Evolutionary conservation across 2,888 invertebrate species (phyloP).

Genomic region (Archips xylosteana): DNA sequence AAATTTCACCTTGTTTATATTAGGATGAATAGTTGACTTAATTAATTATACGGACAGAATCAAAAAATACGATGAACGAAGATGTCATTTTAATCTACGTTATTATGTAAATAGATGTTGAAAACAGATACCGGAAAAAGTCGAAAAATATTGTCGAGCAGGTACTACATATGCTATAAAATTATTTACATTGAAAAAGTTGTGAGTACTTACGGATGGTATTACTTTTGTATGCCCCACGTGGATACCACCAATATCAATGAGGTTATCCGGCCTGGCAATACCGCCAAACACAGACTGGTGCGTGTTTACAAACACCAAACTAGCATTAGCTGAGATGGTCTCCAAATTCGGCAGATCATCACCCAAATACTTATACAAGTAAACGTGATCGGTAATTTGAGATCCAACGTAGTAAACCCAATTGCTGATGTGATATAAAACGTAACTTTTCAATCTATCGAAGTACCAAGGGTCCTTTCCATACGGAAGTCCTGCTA

Average conservation of each 20-base stretch:
- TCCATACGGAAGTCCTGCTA: slow-evolving; percentile 75
- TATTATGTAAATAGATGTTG: not conserved
- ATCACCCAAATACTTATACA: slow-evolving; percentile 81
- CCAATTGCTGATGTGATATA: slow-evolving; percentile 76
- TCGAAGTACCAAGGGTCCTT: slow-evolving; percentile 79
- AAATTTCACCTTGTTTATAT: no score
- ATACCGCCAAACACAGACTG: slow-evolving; percentile 86
- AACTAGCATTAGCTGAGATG: slow-evolving; percentile 84
- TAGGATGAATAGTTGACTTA: not conserved
- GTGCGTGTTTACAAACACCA: slow-evolving; percentile 88
- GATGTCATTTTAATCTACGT: not conserved
- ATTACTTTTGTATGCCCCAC: slow-evolving; percentile 79
- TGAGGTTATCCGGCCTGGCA: slow-evolving; percentile 85
- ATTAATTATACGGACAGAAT: not conserved
- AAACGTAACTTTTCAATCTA: slow-evolving; percentile 70
- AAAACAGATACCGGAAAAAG: no score
- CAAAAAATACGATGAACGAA: not conserved
- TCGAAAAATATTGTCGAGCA: no score
- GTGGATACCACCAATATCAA: slow-evolving; percentile 89
- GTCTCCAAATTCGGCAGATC: slow-evolving; percentile 83
- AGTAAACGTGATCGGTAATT: slow-evolving; percentile 74
- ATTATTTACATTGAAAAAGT: not conserved
- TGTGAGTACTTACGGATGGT: slow-evolving; percentile 71
- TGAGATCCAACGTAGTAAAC: slow-evolving; percentile 79
- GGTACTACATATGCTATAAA: not conserved